Evolutionary conservation across 2,113 vertebrate species (phyloP).

Genomic region (Herpetotheres cachinnans): DNA sequence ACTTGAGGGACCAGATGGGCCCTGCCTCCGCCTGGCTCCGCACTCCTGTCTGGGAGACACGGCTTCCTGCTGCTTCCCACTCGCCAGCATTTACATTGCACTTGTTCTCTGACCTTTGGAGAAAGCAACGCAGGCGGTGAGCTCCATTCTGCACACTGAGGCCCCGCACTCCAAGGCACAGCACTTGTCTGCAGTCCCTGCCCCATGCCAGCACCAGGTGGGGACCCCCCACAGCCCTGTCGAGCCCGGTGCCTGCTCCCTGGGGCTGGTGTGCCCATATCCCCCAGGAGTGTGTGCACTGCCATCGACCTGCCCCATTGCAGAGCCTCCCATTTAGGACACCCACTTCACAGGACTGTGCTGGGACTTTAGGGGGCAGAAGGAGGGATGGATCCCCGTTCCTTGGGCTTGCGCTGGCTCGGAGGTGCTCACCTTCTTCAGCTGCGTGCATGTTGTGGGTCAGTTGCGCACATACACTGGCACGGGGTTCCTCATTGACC

Average conservation of each 20-base stretch:
- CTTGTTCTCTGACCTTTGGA: background rate
- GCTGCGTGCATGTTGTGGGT: background rate
- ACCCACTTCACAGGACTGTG: background rate
- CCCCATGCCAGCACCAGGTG: rapidly evolving
- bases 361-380: background rate
- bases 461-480: too few species aligned
- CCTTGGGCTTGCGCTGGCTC: background rate
- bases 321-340: rapidly evolving
- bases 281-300: background rate
- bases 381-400: background rate
- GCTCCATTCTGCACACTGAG: rapidly evolving
- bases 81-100: background rate
- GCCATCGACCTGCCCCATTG: background rate
- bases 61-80: constrained; percentile 32
- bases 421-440: background rate
- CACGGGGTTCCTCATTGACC: background rate
- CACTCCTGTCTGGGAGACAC: background rate
- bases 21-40: background rate
- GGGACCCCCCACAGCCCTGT: too few species aligned
- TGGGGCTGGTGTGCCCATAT: rapidly evolving
- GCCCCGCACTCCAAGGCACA: background rate
- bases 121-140: rapidly evolving
- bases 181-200: too few species aligned
- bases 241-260: background rate
- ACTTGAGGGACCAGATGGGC: background rate